These are phyloP conservation scores for Sprattus sprattus DNA, from an alignment of 2,113 vertebrate genomes.

Conservation along the genomic window DNA sequence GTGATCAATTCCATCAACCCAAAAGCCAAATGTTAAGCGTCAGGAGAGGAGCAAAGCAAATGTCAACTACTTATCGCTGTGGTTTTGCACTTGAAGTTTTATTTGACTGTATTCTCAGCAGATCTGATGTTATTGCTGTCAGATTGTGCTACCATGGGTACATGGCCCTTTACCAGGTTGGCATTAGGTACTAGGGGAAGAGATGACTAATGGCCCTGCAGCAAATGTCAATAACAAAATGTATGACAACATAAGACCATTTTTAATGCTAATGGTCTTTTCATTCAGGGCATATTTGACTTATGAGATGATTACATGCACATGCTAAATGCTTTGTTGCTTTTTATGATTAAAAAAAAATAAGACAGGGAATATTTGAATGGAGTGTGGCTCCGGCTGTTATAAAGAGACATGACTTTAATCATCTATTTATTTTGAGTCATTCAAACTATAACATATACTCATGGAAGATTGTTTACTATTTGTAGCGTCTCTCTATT, in stretches of 20 bases:
- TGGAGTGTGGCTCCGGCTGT: no score
- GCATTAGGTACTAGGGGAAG: slow-evolving; percentile 46
- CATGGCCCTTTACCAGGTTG: slow-evolving; percentile 48
- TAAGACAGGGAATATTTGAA: no score
- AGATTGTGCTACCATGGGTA: no score
- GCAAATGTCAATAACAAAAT: not conserved
- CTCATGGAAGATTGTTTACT: no score
- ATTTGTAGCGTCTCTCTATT: no score
- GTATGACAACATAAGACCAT: not conserved
- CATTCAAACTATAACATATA: no score
- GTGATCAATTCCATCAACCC: not conserved
- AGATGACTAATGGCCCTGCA: not conserved
- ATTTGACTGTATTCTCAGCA: not conserved
- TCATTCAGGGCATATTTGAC: not conserved
- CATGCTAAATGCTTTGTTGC: not conserved
- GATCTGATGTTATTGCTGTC: not conserved
- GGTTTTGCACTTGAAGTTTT: not conserved
- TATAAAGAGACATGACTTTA: no score
- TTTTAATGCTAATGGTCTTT: not conserved
- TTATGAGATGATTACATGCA: not conserved
- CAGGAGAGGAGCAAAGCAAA: slow-evolving; percentile 28
- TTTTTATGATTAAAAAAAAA: not conserved
- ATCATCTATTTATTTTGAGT: no score
- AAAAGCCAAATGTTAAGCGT: slow-evolving; percentile 29
- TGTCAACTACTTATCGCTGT: slow-evolving; percentile 42